A percentile compares a stretch with the other conserved stretches of the same genome.
Evolutionary conservation across 1,140 invertebrate genomes (phyloP).

Genomic region (Sogatella furcifera): DNA sequence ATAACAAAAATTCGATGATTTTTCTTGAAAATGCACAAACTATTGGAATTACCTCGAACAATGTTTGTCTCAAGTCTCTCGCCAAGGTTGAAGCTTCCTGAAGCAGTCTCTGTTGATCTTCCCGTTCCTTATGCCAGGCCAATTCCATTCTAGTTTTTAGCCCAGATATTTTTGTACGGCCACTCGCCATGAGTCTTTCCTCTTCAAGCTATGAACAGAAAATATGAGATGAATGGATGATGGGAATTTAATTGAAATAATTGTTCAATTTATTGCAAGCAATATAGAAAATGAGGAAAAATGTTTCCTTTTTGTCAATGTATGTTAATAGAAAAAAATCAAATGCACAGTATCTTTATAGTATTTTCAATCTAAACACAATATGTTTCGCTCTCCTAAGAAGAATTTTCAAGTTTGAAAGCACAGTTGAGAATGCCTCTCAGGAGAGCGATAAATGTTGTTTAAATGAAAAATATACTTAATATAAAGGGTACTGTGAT

Average conservation of each 20-base stretch:
- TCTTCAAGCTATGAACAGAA: constrained; percentile 54
- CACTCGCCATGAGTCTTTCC: constrained; percentile 63
- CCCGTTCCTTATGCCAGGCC: constrained; percentile 91
- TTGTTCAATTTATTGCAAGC: neutral
- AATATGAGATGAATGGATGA: neutral
- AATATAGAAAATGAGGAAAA: neutral
- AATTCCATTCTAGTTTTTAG: constrained; percentile 81
- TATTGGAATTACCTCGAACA: constrained; percentile 55
- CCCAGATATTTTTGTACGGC: constrained; percentile 72
- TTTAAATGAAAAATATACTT: too few species aligned
- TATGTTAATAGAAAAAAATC: too few species aligned
- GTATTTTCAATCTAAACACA: too few species aligned
- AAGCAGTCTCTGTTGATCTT: constrained; percentile 80
- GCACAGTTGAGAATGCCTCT: too few species aligned
- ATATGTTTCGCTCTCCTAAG: too few species aligned
- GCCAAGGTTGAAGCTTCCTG: constrained; percentile 86
- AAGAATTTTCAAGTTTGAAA: too few species aligned
- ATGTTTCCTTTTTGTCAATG: too few species aligned
- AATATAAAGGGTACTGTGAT: too few species aligned
- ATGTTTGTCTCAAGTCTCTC: constrained; percentile 72
- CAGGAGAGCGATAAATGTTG: too few species aligned
- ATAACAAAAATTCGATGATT: too few species aligned
- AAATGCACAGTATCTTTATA: too few species aligned
- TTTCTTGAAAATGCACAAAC: too few species aligned
- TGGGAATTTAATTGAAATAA: neutral